Evolutionary conservation across 1,140 invertebrate species (phyloP).

Genomic region (Steinernema feltiae): DNA sequence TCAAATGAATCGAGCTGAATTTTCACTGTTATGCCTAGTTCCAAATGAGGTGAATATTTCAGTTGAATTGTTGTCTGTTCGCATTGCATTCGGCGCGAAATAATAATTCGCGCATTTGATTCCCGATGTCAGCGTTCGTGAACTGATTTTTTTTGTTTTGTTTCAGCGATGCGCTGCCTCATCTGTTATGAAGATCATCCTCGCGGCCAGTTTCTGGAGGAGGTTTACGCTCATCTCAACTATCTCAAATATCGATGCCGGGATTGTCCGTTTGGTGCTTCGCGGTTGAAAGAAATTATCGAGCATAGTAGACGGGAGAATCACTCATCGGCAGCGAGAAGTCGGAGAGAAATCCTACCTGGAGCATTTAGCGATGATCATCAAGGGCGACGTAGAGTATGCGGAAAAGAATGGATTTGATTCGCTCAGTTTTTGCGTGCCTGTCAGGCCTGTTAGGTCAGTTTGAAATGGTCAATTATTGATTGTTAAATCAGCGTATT

Average conservation of each 20-base stretch:
- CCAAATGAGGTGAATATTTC: too few species aligned
- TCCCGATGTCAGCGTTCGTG: too few species aligned
- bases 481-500: too few species aligned
- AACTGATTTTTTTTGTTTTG: too few species aligned
- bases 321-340: background rate
- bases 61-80: too few species aligned
- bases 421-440: background rate
- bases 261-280: background rate
- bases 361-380: background rate
- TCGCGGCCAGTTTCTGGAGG: background rate
- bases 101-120: too few species aligned
- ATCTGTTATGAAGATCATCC: background rate
- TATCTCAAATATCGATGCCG: background rate
- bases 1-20: too few species aligned
- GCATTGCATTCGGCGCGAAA: too few species aligned
- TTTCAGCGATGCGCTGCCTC: background rate
- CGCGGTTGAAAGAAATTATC: background rate
- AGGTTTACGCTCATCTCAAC: background rate
- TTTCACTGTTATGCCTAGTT: too few species aligned
- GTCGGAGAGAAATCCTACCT: background rate
- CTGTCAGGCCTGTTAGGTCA: background rate
- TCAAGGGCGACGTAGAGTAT: background rate
- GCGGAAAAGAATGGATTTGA: background rate
- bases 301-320: background rate
- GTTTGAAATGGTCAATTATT: too few species aligned